Conservation (phyloP, 2,113 vertebrate species). For the Apteryx owenii region DNA sequence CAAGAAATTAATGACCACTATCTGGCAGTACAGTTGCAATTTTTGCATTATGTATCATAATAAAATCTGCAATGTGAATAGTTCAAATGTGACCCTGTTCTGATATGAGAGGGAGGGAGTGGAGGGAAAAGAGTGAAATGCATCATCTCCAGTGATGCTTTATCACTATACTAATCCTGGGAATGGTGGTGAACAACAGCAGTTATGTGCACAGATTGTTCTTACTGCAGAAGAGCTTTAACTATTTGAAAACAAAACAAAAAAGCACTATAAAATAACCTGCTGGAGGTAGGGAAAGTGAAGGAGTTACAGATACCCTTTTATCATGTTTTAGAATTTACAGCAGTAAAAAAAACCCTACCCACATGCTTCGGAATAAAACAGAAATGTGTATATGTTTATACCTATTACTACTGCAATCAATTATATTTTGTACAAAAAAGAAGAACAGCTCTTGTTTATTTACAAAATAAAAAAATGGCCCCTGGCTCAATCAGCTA, state of each 20-base stretch:
- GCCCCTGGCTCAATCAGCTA: background rate
- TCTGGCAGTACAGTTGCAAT: background rate
- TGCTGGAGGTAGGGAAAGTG: background rate
- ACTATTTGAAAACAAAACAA: slow-evolving; percentile 31
- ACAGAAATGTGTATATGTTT: background rate
- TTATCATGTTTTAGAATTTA: background rate
- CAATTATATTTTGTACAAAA: background rate
- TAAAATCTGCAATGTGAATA: background rate
- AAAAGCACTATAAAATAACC: slow-evolving; percentile 33
- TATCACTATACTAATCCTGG: background rate
- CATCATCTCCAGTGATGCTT: background rate
- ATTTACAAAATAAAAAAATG: background rate
- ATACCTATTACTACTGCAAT: background rate
- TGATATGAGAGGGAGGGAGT: background rate
- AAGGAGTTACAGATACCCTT: slow-evolving; percentile 16
- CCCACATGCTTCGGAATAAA: background rate
- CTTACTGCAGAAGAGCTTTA: slow-evolving; percentile 9
- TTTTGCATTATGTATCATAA: background rate
- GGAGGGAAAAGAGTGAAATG: background rate
- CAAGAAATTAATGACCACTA: background rate
- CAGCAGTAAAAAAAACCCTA: background rate
- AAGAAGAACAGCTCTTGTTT: background rate
- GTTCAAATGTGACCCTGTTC: background rate
- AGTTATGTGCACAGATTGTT: slow-evolving; percentile 4
- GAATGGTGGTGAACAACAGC: background rate